Evolutionary conservation across 2,797 vertebrate genomes (phyloP), one percentile per base, ranked within the genome.

Genomic region (Merluccius polli): DNA sequence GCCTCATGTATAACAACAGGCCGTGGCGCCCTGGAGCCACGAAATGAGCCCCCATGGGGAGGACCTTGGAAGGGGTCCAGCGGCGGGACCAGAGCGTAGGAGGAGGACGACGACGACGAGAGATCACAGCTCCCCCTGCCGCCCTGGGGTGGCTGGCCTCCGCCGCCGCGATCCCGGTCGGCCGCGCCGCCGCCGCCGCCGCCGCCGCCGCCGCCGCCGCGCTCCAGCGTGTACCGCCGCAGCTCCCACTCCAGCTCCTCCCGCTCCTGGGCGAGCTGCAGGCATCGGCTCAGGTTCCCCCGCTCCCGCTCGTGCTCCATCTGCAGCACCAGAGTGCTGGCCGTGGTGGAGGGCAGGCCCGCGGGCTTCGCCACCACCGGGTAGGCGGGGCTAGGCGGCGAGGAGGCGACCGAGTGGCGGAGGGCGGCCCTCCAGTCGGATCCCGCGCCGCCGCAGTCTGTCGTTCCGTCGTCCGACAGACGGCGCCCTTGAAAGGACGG

Each of bases 261-360:
- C 76, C 94, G 81, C 85, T 95, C 93, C 30, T 84, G 86, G 74
- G 94, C 93, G 80, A 95, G 85, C 70, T 85, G 91, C 77, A 95
- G 83, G 75, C 94, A 95, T 30, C 77, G 91, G 71, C 83, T 94
- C 31, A 95, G 89, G 87, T 95, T 94, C 4, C 93, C 93, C 12
- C 63, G 83, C 76, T 95, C 94, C 9, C 91, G 87, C 84, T 95
- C 94, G 5, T 94, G 93, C 78, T 95, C 94, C 94, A 95, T 95
- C 72, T 95, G 94, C n/a, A 94, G 93, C 71, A 94, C 92, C 73
- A 95, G 84, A 11, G 83, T 32, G 67, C 93, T 94, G 8, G 91
- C 93, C 0, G 89, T 89, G 0, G 84, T 89, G 0, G 85, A 81
- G 0, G 83, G 84, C 68, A 88, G 84, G 70, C 78, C 80, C 0